Evolutionary conservation across 2,797 vertebrate genomes (phyloP).

Genomic region (Carduelis carduelis): DNA sequence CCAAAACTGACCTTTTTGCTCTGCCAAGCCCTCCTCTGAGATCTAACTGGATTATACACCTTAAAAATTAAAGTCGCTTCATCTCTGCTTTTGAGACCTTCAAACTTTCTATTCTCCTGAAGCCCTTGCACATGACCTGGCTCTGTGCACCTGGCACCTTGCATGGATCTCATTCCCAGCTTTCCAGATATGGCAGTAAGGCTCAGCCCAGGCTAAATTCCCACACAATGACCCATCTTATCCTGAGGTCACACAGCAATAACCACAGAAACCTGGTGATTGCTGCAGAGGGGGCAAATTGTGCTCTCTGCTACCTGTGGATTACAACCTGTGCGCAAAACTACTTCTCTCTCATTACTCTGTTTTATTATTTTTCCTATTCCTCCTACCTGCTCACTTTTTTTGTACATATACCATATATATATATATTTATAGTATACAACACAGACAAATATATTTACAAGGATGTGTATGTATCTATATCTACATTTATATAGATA

Average conservation of each 20-base stretch:
- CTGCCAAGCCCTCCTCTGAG: not conserved
- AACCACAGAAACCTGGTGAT: not conserved
- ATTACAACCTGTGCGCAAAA: not conserved
- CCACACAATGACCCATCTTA: not conserved
- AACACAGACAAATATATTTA: not conserved
- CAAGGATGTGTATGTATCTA: not conserved
- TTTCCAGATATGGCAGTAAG: not conserved
- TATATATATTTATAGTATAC: not conserved
- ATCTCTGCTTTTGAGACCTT: not conserved
- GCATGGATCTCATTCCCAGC: not conserved
- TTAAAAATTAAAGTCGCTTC: slow-evolving; percentile 2
- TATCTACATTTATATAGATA: not conserved
- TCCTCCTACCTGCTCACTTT: not conserved
- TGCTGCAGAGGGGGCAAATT: not conserved
- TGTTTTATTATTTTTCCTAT: not conserved
- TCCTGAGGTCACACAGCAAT: not conserved
- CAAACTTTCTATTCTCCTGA: not conserved
- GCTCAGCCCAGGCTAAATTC: not conserved
- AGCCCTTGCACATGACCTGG: not conserved
- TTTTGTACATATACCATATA: not conserved
- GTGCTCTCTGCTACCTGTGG: not conserved
- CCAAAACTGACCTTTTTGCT: slow-evolving; percentile 28
- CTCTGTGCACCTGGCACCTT: not conserved
- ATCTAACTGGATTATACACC: not conserved
- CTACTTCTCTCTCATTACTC: not conserved